Base-by-base conservation (phyloP, 2,888 invertebrate genomes). In the Morinoia aosen region DNA sequence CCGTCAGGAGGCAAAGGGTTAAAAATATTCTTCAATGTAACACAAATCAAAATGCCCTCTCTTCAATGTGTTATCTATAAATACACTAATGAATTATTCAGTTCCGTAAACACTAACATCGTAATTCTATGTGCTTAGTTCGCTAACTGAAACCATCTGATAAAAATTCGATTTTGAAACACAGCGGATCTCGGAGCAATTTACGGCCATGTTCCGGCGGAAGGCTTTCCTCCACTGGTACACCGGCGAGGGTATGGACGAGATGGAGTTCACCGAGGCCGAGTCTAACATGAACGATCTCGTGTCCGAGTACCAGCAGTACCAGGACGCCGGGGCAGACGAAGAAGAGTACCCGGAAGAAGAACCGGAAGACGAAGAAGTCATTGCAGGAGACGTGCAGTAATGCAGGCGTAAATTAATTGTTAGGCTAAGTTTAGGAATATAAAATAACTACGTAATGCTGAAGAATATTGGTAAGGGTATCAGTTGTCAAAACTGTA, bases 161-260 rank as follows among this genome's bases (percentile, higher is more conserved):
- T 48, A 48, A n/a, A n/a, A 64, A 76, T 25, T 76, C 25, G 61
- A 76, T 33, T 76, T 76, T 7, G 14, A 8, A 16, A 8, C 76
- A 76, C 95, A 95, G 97, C 95, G 96, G 40, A 96, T 96, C n/a
- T 96, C 96, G n/a, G 99, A 99, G 97, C 99, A 99, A 97, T 99
- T 99, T 97, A 98, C 98, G 40, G 99, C 99, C 97, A 98, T 98
- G 98, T 98, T 98, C 97, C 97, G 98, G 96, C 97, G 98, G 96
- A 98, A 97, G 97, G 98, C 98, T 97, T 98, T 98, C 97, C 97
- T 97, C 96, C 98, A 98, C 97, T 98, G 98, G 98, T 98, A 98
- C 97, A 98, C 98, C 64, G 98, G 98, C 95, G 98, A 98, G 97
- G 98, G 98, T 96, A 98, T 98, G 98, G 98, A 98, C 97, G 98